These are phyloP conservation scores for Antitype chi DNA, from an alignment of 2,888 invertebrate species.

Conservation along the genomic window DNA sequence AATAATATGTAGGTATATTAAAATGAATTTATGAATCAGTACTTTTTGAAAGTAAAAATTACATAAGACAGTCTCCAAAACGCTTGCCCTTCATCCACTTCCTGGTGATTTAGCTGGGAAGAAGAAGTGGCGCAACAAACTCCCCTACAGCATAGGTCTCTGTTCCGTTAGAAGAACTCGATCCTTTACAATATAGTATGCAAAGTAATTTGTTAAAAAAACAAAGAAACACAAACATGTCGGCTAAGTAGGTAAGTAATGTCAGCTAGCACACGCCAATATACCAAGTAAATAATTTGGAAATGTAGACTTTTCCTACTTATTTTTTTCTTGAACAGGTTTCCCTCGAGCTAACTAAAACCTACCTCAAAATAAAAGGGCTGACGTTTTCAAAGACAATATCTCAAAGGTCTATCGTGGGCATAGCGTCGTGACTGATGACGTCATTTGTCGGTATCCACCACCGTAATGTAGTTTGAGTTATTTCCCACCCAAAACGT, in stretches of 20 bases:
- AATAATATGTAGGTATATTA: too few relatives aligned
- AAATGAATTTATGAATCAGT: too few relatives aligned
- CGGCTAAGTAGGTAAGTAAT: too few relatives aligned
- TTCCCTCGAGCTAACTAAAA: neutral
- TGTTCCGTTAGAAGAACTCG: neutral
- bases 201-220: neutral
- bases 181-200: neutral
- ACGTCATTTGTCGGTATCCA: constrained; percentile 53
- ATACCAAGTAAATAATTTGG: too few relatives aligned
- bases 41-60: too few relatives aligned
- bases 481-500: constrained; percentile 40
- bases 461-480: constrained; percentile 47
- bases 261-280: too few relatives aligned
- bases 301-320: too few relatives aligned
- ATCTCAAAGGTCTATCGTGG: constrained; percentile 14
- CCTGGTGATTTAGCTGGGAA: too few relatives aligned
- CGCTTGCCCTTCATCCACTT: too few relatives aligned
- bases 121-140: too few relatives aligned
- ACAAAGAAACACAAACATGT: neutral
- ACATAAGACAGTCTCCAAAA: too few relatives aligned
- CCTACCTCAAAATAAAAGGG: neutral
- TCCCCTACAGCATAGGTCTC: neutral
- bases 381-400: constrained; percentile 19
- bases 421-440: constrained; percentile 42
- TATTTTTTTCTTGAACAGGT: fast-evolving